Base-by-base conservation (phyloP, 1,140 invertebrate genomes). In the Hermetia illucens region DNA sequence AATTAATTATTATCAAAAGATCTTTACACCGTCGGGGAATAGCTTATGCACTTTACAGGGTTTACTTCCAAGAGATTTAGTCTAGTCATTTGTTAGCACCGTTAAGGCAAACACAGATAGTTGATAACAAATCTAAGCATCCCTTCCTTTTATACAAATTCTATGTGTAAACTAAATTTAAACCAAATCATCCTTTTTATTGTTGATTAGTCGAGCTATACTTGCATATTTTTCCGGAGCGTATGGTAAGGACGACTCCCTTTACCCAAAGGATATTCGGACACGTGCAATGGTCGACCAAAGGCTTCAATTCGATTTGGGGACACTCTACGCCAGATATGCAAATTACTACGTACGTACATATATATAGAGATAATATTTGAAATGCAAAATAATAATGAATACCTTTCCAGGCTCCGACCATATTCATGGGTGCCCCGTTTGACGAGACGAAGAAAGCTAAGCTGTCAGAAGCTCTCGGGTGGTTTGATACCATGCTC, bases 251-350 rank as follows among this genome's bases (percentile, higher is more conserved):
- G 71, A 76, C 36, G 64, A 63, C 40, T 50, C 65, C 2, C 51
- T 86, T 0, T 81, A 83, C 53, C 82, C 82, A 0, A 74, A 70
- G 30, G 74, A 79, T 44, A 66, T 75, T 1, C 62, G 68, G 6
- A 61, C 61, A 10, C 58, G 81, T 34, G 82, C 79, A 1, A 16
- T 81, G 9, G 74, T 88, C 2, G 76, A 85, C 51, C 70, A 76
- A 41, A 63, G 76, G 6, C 55, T 87, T 0, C 69, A 79, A 39
- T 87, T 86, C 45, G 81, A 85, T 51, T 59, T 75, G 12, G 74
- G 76, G 10, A 76, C 69, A 2, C 58, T 85, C 0, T 81, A 70
- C 46, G 52, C 61, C 33, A 58, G 67, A 34, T 66, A 75, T 34
- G 45, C 44, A 3, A 61, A 60, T 21, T 60, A 68, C 34, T 71